phyloP scores from a whole-genome alignment of 2,797 vertebrate species.

The Moxostoma hubbsi region DNA sequence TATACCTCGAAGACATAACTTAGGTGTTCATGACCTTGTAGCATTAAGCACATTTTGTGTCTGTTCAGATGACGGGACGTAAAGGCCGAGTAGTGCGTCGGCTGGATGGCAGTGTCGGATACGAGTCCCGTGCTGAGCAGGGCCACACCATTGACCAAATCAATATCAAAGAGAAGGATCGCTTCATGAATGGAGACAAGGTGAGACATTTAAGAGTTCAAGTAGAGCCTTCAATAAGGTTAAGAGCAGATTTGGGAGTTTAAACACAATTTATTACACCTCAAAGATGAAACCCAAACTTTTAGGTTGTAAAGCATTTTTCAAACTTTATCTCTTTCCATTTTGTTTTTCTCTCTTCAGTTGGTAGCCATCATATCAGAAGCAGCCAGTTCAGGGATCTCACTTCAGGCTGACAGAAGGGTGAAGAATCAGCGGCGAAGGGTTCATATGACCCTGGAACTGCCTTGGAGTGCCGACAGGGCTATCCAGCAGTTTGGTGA shows the following conservation, averaged over 20 bases:
- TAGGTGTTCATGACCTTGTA: not conserved
- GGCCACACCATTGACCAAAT: conserved; percentile 95
- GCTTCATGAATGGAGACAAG: conserved; percentile 97
- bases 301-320: too few relatives aligned
- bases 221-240: not conserved
- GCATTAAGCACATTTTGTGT: not conserved
- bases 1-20: not conserved
- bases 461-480: conserved; percentile 97
- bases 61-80: conserved; percentile 91
- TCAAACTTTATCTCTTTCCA: conserved; percentile 2
- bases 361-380: conserved; percentile 97
- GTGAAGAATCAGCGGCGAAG: conserved; percentile 90
- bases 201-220: conserved; percentile 66
- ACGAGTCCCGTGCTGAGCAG: conserved; percentile 94
- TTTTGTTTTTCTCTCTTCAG: conserved; percentile 68
- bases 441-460: conserved; percentile 96
- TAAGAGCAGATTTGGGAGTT: not conserved
- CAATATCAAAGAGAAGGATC: conserved; percentile 96
- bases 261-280: not conserved
- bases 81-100: conserved; percentile 93
- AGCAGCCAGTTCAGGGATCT: conserved; percentile 98
- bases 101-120: conserved; percentile 81
- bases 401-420: conserved; percentile 95
- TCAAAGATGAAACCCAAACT: not conserved
- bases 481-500: conserved; percentile 98